Conservation (phyloP, 2,113 vertebrate species). For the Cnemophilus loriae region DNA sequence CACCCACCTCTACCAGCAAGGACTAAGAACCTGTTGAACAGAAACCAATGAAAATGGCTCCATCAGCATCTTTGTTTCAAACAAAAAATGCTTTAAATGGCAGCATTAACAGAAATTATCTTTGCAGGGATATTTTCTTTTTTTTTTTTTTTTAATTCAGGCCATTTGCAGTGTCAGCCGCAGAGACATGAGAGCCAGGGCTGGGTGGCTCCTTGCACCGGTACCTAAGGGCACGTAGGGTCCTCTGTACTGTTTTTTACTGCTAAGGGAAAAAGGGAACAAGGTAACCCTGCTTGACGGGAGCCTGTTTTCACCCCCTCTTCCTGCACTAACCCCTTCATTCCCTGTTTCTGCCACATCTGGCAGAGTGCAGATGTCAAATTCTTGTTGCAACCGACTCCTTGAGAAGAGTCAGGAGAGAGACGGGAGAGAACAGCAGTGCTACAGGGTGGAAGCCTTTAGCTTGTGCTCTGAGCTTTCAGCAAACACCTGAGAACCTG, state of each 20-base stretch:
- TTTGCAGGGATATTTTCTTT: background rate
- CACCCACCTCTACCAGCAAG: background rate
- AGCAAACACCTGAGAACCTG: background rate
- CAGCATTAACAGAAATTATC: background rate
- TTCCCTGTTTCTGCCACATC: background rate
- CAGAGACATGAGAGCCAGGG: background rate
- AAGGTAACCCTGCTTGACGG: too few species aligned
- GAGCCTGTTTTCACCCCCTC: background rate
- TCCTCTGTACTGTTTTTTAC: background rate
- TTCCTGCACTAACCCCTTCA: background rate
- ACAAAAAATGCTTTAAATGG: background rate
- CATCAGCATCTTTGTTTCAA: background rate
- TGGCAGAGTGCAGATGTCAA: background rate
- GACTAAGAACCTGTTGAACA: background rate
- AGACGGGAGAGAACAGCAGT: background rate
- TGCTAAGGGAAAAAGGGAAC: background rate
- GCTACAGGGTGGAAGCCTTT: background rate
- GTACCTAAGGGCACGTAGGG: rapidly evolving
- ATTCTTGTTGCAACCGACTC: background rate
- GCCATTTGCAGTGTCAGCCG: background rate
- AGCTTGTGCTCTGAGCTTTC: background rate
- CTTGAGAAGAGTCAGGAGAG: background rate
- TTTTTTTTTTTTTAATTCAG: background rate
- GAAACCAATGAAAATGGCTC: background rate
- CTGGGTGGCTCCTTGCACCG: background rate